A percentile compares a stretch with the other conserved stretches of the same genome.
Conservation (phyloP, 1,140 invertebrate genomes). For the Drosophila subpulchrella region DNA sequence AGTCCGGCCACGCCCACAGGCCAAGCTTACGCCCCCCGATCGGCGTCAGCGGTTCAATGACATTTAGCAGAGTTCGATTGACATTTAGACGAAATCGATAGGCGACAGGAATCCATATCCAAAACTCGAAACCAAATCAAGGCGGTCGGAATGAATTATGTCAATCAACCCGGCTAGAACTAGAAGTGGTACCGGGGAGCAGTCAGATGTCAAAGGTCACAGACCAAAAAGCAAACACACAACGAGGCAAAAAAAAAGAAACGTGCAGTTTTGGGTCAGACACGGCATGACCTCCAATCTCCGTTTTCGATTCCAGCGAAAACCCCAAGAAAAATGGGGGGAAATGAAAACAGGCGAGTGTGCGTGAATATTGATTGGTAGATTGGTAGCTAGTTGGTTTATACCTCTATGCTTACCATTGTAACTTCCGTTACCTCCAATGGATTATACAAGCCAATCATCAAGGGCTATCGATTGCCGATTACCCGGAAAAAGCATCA, state of each 20-base stretch:
- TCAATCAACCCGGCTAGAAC: conserved; percentile 34
- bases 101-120: not conserved
- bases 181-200: not conserved
- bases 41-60: conserved; percentile 46
- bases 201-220: conserved; percentile 48
- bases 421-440: conserved; percentile 15
- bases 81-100: conserved; percentile 45
- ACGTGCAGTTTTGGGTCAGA: conserved; percentile 53
- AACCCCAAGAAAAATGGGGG: not conserved
- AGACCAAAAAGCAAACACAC: conserved; percentile 40
- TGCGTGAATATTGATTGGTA: conserved; percentile 40
- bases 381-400: not conserved
- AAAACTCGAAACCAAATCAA: conserved; percentile 23
- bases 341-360: conserved; percentile 2
- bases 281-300: conserved; percentile 46
- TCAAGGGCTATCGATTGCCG: conserved; percentile 28
- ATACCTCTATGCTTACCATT: conserved; percentile 3
- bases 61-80: conserved; percentile 47
- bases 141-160: conserved; percentile 35
- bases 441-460: conserved; percentile 21
- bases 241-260: conserved; percentile 24
- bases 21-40: conserved; percentile 19
- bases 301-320: conserved; percentile 6
- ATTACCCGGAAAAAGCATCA: conserved; percentile 30
- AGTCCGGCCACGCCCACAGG: conserved; percentile 15